A percentile compares a stretch with the other conserved stretches of the same genome.
Evolutionary conservation across 2,797 vertebrate species (phyloP).

Genomic region (Cossypha dichroa): DNA sequence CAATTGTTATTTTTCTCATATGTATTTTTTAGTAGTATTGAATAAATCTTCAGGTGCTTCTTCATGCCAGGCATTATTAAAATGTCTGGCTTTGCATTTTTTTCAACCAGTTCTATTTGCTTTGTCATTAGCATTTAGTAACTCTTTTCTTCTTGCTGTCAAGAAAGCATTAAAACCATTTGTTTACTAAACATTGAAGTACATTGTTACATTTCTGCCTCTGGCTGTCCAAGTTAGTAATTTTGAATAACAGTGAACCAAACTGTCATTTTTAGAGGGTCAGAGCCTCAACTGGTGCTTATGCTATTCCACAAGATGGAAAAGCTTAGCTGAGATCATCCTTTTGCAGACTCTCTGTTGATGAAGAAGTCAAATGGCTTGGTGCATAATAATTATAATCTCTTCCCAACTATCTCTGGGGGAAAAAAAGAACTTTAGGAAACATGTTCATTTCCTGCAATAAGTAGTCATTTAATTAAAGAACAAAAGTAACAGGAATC

Average conservation of each 20-base stretch:
- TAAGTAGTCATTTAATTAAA: constrained; percentile 83
- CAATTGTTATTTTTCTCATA: not conserved
- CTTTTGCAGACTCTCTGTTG: not conserved
- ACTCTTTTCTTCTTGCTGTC: not conserved
- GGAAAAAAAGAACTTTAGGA: constrained; percentile 42
- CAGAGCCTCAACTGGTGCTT: not conserved
- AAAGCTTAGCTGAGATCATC: not conserved
- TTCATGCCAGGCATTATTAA: not conserved
- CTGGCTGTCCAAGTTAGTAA: not conserved
- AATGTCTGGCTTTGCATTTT: not conserved
- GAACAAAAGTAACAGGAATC: constrained; percentile 81
- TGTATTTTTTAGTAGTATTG: not conserved
- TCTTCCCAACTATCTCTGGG: not conserved
- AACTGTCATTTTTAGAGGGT: not conserved
- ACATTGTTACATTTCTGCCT: not conserved
- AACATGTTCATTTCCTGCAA: constrained; percentile 72
- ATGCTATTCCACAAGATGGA: not conserved
- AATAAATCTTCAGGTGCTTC: not conserved
- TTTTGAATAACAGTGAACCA: not conserved
- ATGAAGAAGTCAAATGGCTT: not conserved
- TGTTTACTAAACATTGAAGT: not conserved
- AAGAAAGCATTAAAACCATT: not conserved
- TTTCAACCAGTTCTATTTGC: not conserved
- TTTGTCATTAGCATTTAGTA: not conserved
- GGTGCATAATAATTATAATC: not conserved